A percentile compares a stretch with the other conserved stretches of the same genome.
phyloP scores from a whole-genome alignment of 2,113 vertebrate genomes.

The Gymnogyps californianus region DNA sequence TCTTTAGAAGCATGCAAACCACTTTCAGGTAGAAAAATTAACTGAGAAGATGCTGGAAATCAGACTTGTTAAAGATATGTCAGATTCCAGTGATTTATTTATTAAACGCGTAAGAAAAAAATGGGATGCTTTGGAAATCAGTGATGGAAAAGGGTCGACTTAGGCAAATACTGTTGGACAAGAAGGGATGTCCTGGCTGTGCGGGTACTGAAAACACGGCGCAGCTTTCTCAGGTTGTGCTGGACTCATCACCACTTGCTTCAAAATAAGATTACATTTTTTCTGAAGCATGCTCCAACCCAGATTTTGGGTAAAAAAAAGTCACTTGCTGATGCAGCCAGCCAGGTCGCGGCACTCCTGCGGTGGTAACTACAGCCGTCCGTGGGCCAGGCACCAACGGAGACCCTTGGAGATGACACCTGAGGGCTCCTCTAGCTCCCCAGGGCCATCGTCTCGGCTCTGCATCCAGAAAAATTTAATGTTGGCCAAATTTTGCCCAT shows the following conservation, averaged over 20 bases:
- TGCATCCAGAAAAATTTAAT: neutral
- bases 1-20: neutral
- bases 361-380: neutral
- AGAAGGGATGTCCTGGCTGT: neutral
- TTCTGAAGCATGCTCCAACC: neutral
- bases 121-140: neutral
- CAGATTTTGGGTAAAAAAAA: neutral
- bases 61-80: neutral
- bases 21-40: neutral
- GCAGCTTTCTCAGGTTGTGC: neutral
- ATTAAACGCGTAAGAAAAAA: neutral
- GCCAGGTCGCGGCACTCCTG: neutral
- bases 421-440: neutral
- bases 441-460: neutral
- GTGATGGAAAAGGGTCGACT: neutral
- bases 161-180: neutral
- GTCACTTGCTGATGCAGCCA: neutral
- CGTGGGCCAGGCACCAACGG: neutral
- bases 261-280: neutral
- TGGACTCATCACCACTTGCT: neutral
- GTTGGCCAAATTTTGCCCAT: neutral
- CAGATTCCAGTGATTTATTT: neutral
- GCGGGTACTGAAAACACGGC: accelerated
- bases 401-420: neutral
- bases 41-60: neutral